A percentile compares a stretch with the other conserved stretches of the same genome.
Evolutionary conservation across 2,113 vertebrate genomes (phyloP).

Genomic region (Stigmatopora nigra): DNA sequence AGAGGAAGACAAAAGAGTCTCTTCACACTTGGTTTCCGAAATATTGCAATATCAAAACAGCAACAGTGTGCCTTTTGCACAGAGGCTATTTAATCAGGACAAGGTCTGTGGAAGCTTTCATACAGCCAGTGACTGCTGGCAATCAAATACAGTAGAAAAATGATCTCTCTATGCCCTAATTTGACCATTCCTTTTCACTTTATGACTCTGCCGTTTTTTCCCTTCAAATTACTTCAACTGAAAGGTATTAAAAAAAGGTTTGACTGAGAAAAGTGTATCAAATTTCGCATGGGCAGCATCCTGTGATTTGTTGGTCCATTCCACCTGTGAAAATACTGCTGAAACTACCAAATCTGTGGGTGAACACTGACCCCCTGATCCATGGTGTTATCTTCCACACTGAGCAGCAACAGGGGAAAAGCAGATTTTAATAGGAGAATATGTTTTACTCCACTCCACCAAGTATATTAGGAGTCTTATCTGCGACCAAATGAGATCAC

Average conservation of each 20-base stretch:
- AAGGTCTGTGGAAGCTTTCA: neutral
- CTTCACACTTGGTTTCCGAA: neutral
- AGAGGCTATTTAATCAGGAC: neutral
- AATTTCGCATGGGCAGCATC: too few relatives aligned
- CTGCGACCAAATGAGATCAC: conserved; percentile 64
- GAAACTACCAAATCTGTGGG: neutral
- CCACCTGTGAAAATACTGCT: neutral
- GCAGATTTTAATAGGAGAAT: conserved; percentile 25
- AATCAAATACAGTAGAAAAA: neutral
- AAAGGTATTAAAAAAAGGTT: too few relatives aligned
- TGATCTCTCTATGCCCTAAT: neutral
- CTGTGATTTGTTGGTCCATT: neutral
- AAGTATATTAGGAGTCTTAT: conserved; percentile 61
- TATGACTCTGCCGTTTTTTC: too few relatives aligned
- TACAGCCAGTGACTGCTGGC: neutral
- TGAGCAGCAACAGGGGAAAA: neutral
- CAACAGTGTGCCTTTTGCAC: neutral
- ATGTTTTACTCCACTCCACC: conserved; percentile 56
- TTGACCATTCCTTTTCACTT: too few relatives aligned
- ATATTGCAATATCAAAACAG: neutral
- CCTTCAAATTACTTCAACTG: too few relatives aligned
- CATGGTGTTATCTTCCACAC: neutral
- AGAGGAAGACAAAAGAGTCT: conserved; percentile 30
- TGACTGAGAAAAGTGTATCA: too few relatives aligned
- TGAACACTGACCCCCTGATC: neutral